Evolutionary conservation across 2,113 vertebrate species (phyloP).

Genomic region (Oryzias melastigma): DNA sequence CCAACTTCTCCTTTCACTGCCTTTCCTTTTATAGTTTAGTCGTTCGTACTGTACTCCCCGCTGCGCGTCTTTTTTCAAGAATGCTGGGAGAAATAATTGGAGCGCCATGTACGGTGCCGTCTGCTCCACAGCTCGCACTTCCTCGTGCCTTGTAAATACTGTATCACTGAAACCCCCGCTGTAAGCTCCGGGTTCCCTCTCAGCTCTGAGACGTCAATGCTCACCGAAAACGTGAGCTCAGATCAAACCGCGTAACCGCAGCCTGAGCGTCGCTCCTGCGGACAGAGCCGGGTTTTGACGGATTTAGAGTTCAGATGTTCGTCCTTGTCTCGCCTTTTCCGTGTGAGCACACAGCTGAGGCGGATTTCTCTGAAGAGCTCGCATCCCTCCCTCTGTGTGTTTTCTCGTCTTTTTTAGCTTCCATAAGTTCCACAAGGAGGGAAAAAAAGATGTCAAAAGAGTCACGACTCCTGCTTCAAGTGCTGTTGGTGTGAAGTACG

Average conservation of each 20-base stretch:
- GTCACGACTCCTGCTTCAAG: constrained; percentile 41
- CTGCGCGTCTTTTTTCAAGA: constrained; percentile 73
- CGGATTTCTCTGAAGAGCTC: constrained; percentile 18
- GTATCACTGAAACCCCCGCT: constrained; percentile 64
- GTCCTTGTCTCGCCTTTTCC: constrained; percentile 37
- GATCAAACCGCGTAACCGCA: constrained; percentile 48
- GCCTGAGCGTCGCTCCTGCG: constrained; percentile 37
- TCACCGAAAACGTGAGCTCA: constrained; percentile 54
- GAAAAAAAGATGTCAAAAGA: constrained; percentile 33
- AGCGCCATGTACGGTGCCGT: constrained; percentile 58
- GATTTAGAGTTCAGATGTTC: constrained; percentile 29
- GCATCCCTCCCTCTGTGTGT: constrained; percentile 14
- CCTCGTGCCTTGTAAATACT: constrained; percentile 70
- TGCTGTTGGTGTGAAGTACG: constrained; percentile 43
- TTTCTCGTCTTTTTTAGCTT: background rate
- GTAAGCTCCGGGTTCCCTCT: constrained; percentile 60
- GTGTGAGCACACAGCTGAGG: constrained; percentile 30
- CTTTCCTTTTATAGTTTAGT: constrained; percentile 72
- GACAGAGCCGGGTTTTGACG: constrained; percentile 35
- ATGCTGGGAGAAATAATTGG: constrained; percentile 78
- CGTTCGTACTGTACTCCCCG: constrained; percentile 64
- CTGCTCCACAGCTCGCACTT: constrained; percentile 65
- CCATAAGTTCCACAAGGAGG: constrained; percentile 32
- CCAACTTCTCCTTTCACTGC: constrained; percentile 56
- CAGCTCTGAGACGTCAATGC: constrained; percentile 53